Evolutionary conservation across 2,888 invertebrate genomes (phyloP), one percentile per base, ranked within the genome.

Genomic region (Tortricodes alternella): DNA sequence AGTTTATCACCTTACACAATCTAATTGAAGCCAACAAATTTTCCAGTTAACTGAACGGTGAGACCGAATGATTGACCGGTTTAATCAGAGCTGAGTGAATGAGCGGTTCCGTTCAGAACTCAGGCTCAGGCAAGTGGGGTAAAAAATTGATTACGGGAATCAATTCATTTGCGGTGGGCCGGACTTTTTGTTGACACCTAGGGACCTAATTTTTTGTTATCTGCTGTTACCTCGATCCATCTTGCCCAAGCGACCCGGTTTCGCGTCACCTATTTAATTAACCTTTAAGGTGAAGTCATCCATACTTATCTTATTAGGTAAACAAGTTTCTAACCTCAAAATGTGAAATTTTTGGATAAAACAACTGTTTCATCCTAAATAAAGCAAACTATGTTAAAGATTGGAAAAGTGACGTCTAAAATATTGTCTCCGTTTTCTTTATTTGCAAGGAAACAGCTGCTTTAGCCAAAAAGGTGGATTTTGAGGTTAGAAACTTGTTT

Each of bases 21-120:
- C 80, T 86, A 86, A 88, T 87, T 88, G 62, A 60, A 60, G 51
- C 60, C 53, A 55, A 85, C 86, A 81, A 87, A 89, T 89, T 89
- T 89, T 89, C 87, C 88, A 85, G 87, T 78, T 83, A 83, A 84
- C 74, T 84, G 87, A 82, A 86, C 83, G 78, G 84, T 82, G 76
- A 85, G 83, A 81, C 80, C 76, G 76, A 84, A 82, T 87, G 86
- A 88, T 87, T 85, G 85, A 86, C 85, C 88, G 83, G 79, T 83
- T 80, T 82, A 85, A 86, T 87, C 85, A 83, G 76, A 70, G 68
- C 74, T 71, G 78, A 76, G 74, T 76, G 83, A 83, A 78, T 79
- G 83, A 80, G 72, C 71, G 68, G 64, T 71, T 73, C 73, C 67
- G 62, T 64, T 63, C 58, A 59, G 66, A 66, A 67, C 67, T 56